These are phyloP conservation scores for Trematocara stigmaticum DNA, from an alignment of 2,113 vertebrate genomes.

Conservation along the genomic window DNA sequence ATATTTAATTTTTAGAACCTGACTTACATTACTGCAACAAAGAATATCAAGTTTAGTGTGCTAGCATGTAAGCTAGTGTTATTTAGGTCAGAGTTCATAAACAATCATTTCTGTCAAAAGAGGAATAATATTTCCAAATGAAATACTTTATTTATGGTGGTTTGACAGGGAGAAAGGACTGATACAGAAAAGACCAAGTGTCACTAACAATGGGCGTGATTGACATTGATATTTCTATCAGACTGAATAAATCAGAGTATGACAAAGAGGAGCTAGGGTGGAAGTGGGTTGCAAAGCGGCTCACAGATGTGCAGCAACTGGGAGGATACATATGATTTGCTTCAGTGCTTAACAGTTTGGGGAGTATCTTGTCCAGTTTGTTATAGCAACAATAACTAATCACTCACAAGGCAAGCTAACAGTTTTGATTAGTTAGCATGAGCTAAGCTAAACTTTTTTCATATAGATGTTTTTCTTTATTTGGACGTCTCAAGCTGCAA, in stretches of 20 bases:
- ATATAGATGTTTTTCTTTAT: not conserved
- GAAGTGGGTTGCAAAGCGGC: not conserved
- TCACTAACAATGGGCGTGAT: not conserved
- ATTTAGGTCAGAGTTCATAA: not conserved
- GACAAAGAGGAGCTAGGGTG: not conserved
- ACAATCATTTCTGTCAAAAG: rapidly evolving
- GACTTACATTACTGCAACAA: not conserved
- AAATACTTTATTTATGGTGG: not conserved
- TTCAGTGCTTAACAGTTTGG: not conserved
- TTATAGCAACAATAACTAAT: not conserved
- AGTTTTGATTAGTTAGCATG: not conserved
- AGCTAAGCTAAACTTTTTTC: not conserved
- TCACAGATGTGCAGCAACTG: not conserved
- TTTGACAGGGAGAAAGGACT: not conserved
- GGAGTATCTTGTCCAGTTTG: not conserved
- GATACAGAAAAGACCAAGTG: not conserved
- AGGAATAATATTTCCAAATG: not conserved
- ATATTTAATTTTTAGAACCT: not conserved
- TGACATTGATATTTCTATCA: not conserved
- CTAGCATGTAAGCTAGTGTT: not conserved
- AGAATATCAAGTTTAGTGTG: not conserved
- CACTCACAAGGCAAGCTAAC: not conserved
- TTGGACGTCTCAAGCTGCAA: not conserved
- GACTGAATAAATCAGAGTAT: rapidly evolving
- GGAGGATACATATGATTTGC: rapidly evolving